A percentile compares a stretch with the other conserved stretches of the same genome.
phyloP scores from a whole-genome alignment of 1,140 invertebrate species.

The Harpegnathos saltator region DNA sequence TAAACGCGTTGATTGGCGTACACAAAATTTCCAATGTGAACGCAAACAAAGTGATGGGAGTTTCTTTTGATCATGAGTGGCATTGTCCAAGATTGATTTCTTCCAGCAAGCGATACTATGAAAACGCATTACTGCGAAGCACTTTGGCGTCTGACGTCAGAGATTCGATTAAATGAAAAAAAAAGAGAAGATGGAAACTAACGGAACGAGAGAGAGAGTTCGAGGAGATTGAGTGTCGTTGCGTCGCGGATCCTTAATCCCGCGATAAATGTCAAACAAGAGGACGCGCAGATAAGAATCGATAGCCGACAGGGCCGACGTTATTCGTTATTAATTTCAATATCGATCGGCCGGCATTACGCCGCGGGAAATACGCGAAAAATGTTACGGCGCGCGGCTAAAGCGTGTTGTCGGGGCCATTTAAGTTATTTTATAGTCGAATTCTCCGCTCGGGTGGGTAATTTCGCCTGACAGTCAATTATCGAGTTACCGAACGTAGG shows the following conservation, averaged over 20 bases:
- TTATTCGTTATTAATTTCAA: slow-evolving; percentile 24
- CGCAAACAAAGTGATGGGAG: slow-evolving; percentile 32
- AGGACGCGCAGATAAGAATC: not conserved
- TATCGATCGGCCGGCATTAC: not conserved
- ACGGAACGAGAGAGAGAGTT: not conserved
- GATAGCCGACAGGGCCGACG: not conserved
- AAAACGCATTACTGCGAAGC: slow-evolving; percentile 52
- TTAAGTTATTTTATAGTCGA: not conserved
- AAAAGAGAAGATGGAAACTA: slow-evolving; percentile 21
- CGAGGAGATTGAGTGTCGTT: slow-evolving; percentile 3
- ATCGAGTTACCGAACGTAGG: slow-evolving; percentile 12
- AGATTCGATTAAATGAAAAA: slow-evolving; percentile 34
- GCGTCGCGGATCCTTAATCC: slow-evolving; percentile 2
- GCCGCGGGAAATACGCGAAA: slow-evolving; percentile 8
- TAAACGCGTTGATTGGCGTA: slow-evolving; percentile 4
- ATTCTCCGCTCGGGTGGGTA: not conserved
- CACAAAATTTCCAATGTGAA: slow-evolving; percentile 20
- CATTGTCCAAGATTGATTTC: slow-evolving; percentile 24
- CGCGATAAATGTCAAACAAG: slow-evolving; percentile 18
- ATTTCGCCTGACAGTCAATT: not conserved
- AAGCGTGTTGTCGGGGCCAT: not conserved
- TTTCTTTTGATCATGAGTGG: slow-evolving; percentile 47
- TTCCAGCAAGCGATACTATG: slow-evolving; percentile 35
- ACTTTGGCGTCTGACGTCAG: slow-evolving; percentile 34
- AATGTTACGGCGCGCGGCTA: not conserved